phyloP scores from a whole-genome alignment of 2,797 vertebrate genomes.

The Tauraco hartlaubi region DNA sequence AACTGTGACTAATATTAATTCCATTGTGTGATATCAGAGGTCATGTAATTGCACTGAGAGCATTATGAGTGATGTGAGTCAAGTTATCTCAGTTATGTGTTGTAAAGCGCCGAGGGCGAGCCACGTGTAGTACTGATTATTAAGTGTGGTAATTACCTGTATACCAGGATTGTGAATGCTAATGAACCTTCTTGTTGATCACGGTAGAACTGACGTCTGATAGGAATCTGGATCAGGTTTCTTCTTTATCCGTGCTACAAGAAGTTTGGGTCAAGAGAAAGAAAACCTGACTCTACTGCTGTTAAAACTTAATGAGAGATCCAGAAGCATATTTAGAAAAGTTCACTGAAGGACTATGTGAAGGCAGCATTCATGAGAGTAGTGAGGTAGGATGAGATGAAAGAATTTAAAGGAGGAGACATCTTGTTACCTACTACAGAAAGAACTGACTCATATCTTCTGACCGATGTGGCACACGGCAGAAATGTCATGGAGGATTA shows the following conservation, averaged over 20 bases:
- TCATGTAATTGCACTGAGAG: neutral
- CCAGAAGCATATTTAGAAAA: neutral
- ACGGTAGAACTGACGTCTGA: neutral
- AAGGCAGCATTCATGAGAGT: neutral
- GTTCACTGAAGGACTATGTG: neutral
- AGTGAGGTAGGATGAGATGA: neutral
- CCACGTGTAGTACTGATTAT: neutral
- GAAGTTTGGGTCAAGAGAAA: neutral
- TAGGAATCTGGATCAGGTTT: neutral
- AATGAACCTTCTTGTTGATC: neutral
- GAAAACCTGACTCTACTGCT: neutral
- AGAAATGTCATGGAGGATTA: neutral
- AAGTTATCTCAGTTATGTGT: neutral
- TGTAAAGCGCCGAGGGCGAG: neutral
- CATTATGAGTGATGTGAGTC: neutral
- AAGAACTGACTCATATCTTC: neutral
- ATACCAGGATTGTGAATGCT: neutral
- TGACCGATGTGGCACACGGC: rapidly evolving
- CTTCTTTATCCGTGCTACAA: neutral
- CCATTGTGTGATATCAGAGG: neutral
- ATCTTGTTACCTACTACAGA: neutral
- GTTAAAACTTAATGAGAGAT: neutral
- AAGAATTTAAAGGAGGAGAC: neutral
- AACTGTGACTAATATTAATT: neutral
- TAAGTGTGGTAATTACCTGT: neutral